Evolutionary conservation across 2,797 vertebrate genomes (phyloP), one percentile per base, ranked within the genome.

Genomic region (Nyctalus aviator): DNA sequence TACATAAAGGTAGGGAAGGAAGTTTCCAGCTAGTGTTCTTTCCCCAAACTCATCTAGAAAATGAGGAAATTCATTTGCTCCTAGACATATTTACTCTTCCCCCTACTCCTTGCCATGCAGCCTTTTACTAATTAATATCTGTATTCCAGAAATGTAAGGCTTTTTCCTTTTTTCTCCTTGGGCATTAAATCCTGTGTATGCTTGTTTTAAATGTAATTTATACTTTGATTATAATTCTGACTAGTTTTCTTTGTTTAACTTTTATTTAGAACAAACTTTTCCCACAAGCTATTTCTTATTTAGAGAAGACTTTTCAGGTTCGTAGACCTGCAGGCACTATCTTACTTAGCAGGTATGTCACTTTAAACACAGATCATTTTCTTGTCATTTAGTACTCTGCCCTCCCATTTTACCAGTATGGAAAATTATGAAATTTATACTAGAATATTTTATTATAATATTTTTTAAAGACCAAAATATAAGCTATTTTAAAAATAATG

Each of bases 251-350:
- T 66, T 89, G 35, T 78, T 18, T 20, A 55, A 72, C 9, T 96
- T 93, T 94, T 85, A 62, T 95, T 94, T 94, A 99, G 99, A 99
- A 99, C 92, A 99, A 99, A 93, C 98, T 99, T 95, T 99, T 99
- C 79, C 99, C 99, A 93, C 99, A 99, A 99, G 99, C 99, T 87
- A 99, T 99, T 92, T 99, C 99, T 93, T 99, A 99, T 92, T 98
- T 99, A 96, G 99, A 99, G 98, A 99, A 98, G 96, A 99, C 98
- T 0, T 99, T 99, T 95, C 99, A 99, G 92, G 99, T 99, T 85
- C 98, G 99, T 32, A 98, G 97, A 93, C 98, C 99, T 81, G 98
- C 98, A 0, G 98, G 99, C 53, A 98, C 99, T 13, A 98, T 99
- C 91, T 98, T 99, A 84, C 98, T 99, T 76, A 99, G 99, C 98